Evolutionary conservation across 2,113 vertebrate genomes (phyloP).

Genomic region (Paracanthobrama guichenoti): DNA sequence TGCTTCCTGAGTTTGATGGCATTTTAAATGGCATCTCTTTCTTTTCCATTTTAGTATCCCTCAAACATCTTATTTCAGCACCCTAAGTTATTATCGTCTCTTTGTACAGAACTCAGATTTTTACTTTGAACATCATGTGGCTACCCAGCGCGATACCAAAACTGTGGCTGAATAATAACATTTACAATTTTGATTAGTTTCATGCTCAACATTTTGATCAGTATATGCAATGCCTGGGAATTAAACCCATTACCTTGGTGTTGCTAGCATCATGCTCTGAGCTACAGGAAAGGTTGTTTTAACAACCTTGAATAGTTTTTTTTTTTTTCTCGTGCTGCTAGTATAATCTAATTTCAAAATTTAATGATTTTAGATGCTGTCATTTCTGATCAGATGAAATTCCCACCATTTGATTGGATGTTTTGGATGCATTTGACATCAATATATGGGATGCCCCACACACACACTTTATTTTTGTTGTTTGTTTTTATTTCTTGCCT

Average conservation of each 20-base stretch:
- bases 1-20: background rate
- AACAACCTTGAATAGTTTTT: background rate
- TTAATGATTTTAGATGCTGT: background rate
- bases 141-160: background rate
- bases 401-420: background rate
- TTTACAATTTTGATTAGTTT: background rate
- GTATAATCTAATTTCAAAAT: background rate
- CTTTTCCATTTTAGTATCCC: background rate
- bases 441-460: background rate
- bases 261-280: background rate
- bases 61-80: background rate
- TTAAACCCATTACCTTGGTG: background rate
- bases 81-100: background rate
- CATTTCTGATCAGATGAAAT: background rate
- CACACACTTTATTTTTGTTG: too few species aligned
- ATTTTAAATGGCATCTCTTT: background rate
- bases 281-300: background rate
- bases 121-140: background rate
- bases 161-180: background rate
- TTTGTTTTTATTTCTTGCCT: too few species aligned
- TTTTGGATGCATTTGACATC: background rate
- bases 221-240: background rate
- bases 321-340: background rate
- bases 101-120: background rate
- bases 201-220: background rate